These are phyloP conservation scores for Endotricha flammealis DNA, from an alignment of 2,888 invertebrate species.

Conservation along the genomic window DNA sequence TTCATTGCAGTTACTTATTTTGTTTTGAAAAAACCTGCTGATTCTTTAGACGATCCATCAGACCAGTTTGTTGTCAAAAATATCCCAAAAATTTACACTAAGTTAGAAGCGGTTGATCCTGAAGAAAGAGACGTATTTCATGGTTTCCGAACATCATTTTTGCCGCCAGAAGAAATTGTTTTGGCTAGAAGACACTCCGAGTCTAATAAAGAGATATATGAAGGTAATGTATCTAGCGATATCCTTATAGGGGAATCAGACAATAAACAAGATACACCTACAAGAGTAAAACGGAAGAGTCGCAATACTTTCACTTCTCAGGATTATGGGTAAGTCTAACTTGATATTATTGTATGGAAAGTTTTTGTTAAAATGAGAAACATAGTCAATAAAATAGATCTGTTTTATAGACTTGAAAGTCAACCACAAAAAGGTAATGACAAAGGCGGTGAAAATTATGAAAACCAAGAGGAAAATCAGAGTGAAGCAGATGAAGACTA, in stretches of 20 bases:
- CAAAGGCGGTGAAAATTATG: slow-evolving; percentile 28
- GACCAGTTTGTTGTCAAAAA: slow-evolving; percentile 53
- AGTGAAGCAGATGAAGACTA: slow-evolving; percentile 42
- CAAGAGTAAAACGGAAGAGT: slow-evolving; percentile 57
- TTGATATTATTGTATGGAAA: not conserved
- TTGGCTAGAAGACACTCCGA: slow-evolving; percentile 45
- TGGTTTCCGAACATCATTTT: slow-evolving; percentile 80
- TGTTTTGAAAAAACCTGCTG: slow-evolving; percentile 36
- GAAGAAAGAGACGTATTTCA: slow-evolving; percentile 79
- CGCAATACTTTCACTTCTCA: slow-evolving; percentile 42
- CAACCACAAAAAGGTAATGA: slow-evolving; percentile 8
- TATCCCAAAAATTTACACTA: slow-evolving; percentile 55
- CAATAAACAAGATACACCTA: slow-evolving; percentile 29
- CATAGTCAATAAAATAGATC: slow-evolving; percentile 20
- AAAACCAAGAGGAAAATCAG: slow-evolving; percentile 24
- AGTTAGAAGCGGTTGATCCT: slow-evolving; percentile 58
- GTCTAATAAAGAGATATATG: slow-evolving; percentile 32
- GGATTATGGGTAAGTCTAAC: slow-evolving; percentile 49
- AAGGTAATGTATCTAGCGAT: slow-evolving; percentile 50
- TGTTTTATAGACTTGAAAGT: too few species aligned
- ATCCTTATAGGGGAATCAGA: slow-evolving; percentile 43
- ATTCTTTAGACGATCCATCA: slow-evolving; percentile 50
- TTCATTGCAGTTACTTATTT: slow-evolving; percentile 42
- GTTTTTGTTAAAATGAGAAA: slow-evolving; percentile 24
- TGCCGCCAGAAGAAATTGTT: slow-evolving; percentile 74